A percentile compares a stretch with the other conserved stretches of the same genome.
Evolutionary conservation across 2,888 invertebrate genomes (phyloP).

Genomic region (Endotricha flammealis): DNA sequence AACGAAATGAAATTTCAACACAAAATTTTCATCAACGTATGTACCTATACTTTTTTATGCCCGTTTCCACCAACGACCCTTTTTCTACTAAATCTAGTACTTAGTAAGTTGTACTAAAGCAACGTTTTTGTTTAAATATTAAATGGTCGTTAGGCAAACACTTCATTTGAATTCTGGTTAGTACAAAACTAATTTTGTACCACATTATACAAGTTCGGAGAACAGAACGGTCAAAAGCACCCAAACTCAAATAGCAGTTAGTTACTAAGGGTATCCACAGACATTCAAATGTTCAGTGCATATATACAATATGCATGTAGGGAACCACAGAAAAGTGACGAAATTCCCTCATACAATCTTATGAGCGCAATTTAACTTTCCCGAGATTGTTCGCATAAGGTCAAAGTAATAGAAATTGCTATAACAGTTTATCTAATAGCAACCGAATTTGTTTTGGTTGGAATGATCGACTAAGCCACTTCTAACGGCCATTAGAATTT

Average conservation of each 20-base stretch:
- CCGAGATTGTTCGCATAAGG: slow-evolving; percentile 21
- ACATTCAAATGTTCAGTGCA: neutral
- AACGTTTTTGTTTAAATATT: too few species aligned
- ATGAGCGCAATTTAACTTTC: slow-evolving; percentile 1
- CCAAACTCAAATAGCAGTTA: slow-evolving; percentile 1
- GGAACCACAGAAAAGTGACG: neutral
- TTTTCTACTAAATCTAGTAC: too few species aligned
- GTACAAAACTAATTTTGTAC: slow-evolving; percentile 1
- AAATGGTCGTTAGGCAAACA: neutral
- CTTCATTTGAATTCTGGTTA: neutral
- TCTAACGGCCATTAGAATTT: slow-evolving; percentile 67
- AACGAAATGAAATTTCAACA: too few species aligned
- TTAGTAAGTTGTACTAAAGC: too few species aligned
- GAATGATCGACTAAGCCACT: slow-evolving; percentile 44
- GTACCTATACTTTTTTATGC: too few species aligned
- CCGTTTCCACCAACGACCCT: too few species aligned
- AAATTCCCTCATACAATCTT: neutral
- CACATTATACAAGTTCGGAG: neutral
- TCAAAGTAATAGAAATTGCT: slow-evolving; percentile 25
- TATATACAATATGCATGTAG: neutral
- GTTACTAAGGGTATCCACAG: neutral
- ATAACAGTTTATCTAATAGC: slow-evolving; percentile 41
- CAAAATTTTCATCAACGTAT: too few species aligned
- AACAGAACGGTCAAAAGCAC: neutral
- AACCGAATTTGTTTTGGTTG: slow-evolving; percentile 61